These are phyloP conservation scores for Junco hyemalis DNA, from an alignment of 2,113 vertebrate species.

Conservation along the genomic window DNA sequence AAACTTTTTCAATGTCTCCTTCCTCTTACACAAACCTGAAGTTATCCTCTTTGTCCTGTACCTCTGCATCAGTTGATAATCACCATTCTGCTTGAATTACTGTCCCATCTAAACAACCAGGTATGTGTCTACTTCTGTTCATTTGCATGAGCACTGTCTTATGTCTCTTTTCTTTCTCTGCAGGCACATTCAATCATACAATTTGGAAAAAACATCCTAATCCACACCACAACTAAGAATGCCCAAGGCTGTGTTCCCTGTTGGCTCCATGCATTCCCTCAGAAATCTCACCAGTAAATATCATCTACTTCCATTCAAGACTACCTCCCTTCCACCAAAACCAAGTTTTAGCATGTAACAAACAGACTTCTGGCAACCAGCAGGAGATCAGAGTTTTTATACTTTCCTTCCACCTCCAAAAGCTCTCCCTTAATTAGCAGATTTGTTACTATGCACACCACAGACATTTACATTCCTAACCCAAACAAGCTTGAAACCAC, in stretches of 20 bases:
- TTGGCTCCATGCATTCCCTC: accelerated
- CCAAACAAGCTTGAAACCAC: not conserved
- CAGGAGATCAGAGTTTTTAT: not conserved
- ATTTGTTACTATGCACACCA: not conserved
- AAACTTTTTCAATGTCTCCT: not conserved
- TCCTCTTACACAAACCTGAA: not conserved
- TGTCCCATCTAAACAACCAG: not conserved
- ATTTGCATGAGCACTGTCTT: not conserved
- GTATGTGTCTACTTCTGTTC: not conserved
- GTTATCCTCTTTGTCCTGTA: not conserved
- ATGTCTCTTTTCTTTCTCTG: not conserved
- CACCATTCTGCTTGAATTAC: not conserved
- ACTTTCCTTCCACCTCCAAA: not conserved
- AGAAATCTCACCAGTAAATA: not conserved
- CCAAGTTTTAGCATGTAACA: not conserved
- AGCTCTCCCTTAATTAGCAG: not conserved
- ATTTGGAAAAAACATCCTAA: not conserved
- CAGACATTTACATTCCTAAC: not conserved
- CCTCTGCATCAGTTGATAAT: not conserved
- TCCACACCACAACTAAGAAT: not conserved
- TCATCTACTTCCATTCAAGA: not conserved
- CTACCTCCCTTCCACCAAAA: not conserved
- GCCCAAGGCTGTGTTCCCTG: not conserved
- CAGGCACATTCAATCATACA: not conserved
- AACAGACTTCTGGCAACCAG: not conserved